phyloP scores from a whole-genome alignment of 2,888 invertebrate genomes.

The Aspidiotus destructor region DNA sequence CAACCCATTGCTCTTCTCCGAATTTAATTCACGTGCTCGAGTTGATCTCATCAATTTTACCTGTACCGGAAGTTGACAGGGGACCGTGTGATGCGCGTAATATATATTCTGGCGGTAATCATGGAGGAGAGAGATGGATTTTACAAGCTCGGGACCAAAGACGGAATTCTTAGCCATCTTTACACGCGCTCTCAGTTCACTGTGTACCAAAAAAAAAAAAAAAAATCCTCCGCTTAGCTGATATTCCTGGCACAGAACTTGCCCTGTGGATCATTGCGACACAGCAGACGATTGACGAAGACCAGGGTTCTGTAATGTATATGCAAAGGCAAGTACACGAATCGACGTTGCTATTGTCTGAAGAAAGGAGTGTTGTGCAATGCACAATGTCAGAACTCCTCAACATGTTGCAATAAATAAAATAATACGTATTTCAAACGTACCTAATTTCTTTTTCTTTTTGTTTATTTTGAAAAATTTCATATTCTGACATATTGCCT shows the following conservation, averaged over 20 bases:
- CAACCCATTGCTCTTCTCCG: no score
- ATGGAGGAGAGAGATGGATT: constrained; percentile 10
- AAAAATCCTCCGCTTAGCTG: no score
- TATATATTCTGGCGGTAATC: constrained; percentile 27
- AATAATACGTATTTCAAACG: not conserved
- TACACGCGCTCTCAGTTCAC: constrained; percentile 15
- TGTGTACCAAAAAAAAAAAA: not conserved
- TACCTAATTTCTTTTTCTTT: no score
- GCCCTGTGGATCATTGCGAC: not conserved
- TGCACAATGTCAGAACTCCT: not conserved
- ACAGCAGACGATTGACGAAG: not conserved
- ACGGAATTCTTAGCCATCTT: constrained; percentile 13
- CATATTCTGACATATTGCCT: no score
- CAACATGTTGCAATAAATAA: not conserved
- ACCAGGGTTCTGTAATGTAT: no score
- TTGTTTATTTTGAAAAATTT: no score
- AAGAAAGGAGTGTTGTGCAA: not conserved
- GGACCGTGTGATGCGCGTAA: constrained; percentile 23
- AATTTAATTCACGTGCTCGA: no score
- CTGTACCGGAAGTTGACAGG: constrained; percentile 21
- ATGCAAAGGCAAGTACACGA: not conserved
- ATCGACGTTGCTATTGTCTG: not conserved
- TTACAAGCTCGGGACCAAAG: constrained; percentile 12
- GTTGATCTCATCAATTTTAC: no score
- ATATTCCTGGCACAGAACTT: no score